Percentiles rank a stretch among this genome's conserved stretches.
Conservation (phyloP, 2,113 vertebrate genomes). For the Protobothrops flavoviridis region DNA sequence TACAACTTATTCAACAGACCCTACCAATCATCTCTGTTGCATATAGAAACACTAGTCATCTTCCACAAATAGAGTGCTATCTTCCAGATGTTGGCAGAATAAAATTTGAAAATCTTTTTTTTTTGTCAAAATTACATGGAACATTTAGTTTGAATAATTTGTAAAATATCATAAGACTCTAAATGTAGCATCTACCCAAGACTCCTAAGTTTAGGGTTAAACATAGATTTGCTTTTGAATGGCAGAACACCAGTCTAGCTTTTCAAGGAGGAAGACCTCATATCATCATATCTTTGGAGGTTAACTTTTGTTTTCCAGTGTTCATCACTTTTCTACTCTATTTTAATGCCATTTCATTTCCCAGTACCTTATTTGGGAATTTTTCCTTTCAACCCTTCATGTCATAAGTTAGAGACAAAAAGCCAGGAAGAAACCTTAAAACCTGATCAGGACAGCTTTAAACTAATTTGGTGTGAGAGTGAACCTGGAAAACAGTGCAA, state of each 20-base stretch:
- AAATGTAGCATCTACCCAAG: not conserved
- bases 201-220: not conserved
- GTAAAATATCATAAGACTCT: not conserved
- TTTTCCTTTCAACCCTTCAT: not conserved
- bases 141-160: not conserved
- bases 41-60: not conserved
- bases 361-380: not conserved
- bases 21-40: not conserved
- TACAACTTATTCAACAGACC: not conserved
- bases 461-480: not conserved
- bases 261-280: not conserved
- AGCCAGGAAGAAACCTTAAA: not conserved
- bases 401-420: not conserved
- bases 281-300: not conserved
- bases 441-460: not conserved
- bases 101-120: not conserved
- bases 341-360: not conserved
- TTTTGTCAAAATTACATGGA: not conserved
- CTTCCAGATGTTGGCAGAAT: not conserved
- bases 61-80: not conserved
- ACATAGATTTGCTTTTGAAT: not conserved
- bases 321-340: constrained; percentile 2
- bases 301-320: constrained; percentile 12
- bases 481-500: not conserved
- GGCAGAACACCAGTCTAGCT: not conserved